Base-by-base conservation (phyloP, 1,140 invertebrate species). In the Frieseomelitta varia region DNA sequence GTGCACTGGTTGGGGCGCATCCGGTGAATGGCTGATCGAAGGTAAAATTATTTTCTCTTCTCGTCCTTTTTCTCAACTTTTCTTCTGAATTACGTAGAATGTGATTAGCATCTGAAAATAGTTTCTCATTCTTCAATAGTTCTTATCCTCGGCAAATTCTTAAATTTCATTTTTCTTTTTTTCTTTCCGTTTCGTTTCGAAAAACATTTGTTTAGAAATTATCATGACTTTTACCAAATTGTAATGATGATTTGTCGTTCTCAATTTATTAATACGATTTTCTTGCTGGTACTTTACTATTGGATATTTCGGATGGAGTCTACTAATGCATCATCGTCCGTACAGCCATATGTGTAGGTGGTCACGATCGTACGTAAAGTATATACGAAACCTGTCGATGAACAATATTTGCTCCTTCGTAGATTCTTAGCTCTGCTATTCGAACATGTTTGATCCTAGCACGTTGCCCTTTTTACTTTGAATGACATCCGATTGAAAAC, bases 1-100 rank as follows among this genome's bases (percentile, higher is more conserved):
- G 21, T 97, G 97, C 93, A 98, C 98, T 68, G 97, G 97, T 68
- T 98, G 97, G 97, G 98, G 97, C 34, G 96, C 97, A 1, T 94
- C 93, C 79, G 98, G 98, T n/a, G 96, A 96, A 58, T 98, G 98
- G 98, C 95, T 97, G 47, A 96, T 98, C 90, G 97, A 98, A 95
- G 97, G 97, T 97, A 95, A 93, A 71, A 39, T 24, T 79, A 63
- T 24, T 58, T 73, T 24, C 11, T 6, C 4, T 51, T 67, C 19
- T 19, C 47, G 15, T 76, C 24, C 39, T 19, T 27, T 24, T 47
- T 30, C 19, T 63, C 24, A 14, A 1, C 4, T 76, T 30, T 30
- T 30, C 30, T 30, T 76, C 1, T 27, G 15, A 2, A 8, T 15
- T 56, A 34, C 3, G 27, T 11, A 17, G 11, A 34, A n/a, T 2